Evolutionary conservation across 2,113 vertebrate species (phyloP).

Genomic region (Baryphthengus martii): DNA sequence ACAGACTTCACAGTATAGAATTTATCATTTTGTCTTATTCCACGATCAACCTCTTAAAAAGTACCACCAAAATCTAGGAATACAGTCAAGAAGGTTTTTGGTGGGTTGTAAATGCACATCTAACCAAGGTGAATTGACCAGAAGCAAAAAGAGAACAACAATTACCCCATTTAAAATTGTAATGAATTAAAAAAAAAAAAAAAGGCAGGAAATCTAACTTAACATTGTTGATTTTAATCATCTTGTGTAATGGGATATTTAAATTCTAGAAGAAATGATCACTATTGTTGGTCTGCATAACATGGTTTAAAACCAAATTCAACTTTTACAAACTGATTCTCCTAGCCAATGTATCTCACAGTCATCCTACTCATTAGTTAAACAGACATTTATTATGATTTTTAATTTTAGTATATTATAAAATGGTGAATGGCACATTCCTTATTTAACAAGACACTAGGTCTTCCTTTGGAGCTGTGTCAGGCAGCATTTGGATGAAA

Average conservation of each 20-base stretch:
- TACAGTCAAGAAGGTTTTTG: background rate
- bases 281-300: background rate
- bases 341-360: background rate
- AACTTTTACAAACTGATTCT: background rate
- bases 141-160: background rate
- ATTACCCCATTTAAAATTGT: background rate
- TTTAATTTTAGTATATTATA: background rate
- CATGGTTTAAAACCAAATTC: background rate
- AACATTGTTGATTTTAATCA: background rate
- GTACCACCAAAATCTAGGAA: background rate
- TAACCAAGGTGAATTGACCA: background rate
- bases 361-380: background rate
- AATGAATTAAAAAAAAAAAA: background rate
- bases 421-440: background rate
- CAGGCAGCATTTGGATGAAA: background rate
- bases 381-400: background rate
- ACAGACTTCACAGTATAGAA: background rate
- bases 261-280: background rate
- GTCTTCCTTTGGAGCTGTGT: background rate
- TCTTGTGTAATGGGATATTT: background rate
- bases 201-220: background rate
- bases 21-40: background rate
- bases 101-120: background rate
- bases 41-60: background rate
- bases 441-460: conserved; percentile 6